Base-by-base conservation (phyloP, 2,113 vertebrate genomes). In the Lepus americanus region DNA sequence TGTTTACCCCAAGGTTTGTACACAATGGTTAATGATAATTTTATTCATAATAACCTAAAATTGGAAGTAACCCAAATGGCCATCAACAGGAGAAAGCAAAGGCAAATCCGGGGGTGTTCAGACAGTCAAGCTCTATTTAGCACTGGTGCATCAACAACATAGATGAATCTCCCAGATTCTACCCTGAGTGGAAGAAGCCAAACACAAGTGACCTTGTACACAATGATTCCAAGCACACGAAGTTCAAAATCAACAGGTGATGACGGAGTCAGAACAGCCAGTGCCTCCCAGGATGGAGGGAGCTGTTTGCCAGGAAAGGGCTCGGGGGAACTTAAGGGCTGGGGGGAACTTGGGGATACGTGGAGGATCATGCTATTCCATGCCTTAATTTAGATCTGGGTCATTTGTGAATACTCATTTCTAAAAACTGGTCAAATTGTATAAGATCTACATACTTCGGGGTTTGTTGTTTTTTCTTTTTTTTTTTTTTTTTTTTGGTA, bases 211-310 rank as follows among this genome's bases (percentile, higher is more conserved):
- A 8, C 2, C 2, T 39, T n/a, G 19, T 23, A 3, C n/a, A 66
- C 29, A 20, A 49, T 11, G 23, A 66, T 23, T 16, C 49, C 13
- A 51, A 17, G 14, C 27, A 9, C 17, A 25, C 0, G 9, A 33
- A 66, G 27, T n/a, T 78, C 90, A 84, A 86, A 86, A 39, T 53
- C 27, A 76, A 64, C 16, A 1, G 10, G 16, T 2, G 25, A 9
- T 36, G 33, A 72, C 3, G 63, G 59, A n/a, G 59, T 59, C 72
- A 80, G 77, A 79, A 36, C 5, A 17, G 5, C 3, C n/a, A 12
- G 29, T 29, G n/a, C n/a, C 49, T 83, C n/a, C 49, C 6, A 0
- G 5, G 5, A 3, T 55, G 1, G 19, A 13, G 17, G 17, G 0
- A 76, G 23, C 44, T 55, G 22, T 33, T 55, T 33, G 27, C 25